A percentile compares a stretch with the other conserved stretches of the same genome.
phyloP scores from a whole-genome alignment of 2,113 vertebrate genomes.

The Brienomyrus brachyistius region DNA sequence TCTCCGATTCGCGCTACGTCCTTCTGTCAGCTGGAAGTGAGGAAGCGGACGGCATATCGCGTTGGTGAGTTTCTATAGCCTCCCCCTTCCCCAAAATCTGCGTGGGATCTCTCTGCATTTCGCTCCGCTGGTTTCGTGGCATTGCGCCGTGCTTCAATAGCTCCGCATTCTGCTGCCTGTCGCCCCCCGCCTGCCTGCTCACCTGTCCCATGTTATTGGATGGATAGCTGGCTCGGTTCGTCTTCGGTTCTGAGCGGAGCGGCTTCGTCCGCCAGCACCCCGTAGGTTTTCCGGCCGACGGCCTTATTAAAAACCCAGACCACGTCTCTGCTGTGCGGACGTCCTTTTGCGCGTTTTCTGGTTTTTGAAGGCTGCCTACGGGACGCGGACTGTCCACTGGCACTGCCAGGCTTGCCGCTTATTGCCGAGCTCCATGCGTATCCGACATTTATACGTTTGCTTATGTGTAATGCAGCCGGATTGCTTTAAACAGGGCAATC shows the following conservation, averaged over 20 bases:
- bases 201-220: neutral
- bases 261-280: neutral
- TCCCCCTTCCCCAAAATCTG: neutral
- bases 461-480: neutral
- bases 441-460: neutral
- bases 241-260: neutral
- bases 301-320: neutral
- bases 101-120: neutral
- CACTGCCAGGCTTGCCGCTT: neutral
- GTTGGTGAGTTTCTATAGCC: conserved; percentile 10
- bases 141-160: neutral
- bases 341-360: neutral
- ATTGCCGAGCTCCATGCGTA: neutral
- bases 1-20: neutral
- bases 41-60: conserved; percentile 18
- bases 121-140: neutral
- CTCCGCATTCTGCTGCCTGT: neutral
- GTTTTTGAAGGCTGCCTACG: neutral
- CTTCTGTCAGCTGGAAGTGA: conserved; percentile 18
- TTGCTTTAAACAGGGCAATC: neutral
- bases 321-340: neutral
- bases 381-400: neutral
- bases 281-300: neutral
- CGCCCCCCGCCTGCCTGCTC: neutral
- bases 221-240: conserved; percentile 1